Conservation (phyloP, 2,113 vertebrate genomes). For the Muscicapa adusta region DNA sequence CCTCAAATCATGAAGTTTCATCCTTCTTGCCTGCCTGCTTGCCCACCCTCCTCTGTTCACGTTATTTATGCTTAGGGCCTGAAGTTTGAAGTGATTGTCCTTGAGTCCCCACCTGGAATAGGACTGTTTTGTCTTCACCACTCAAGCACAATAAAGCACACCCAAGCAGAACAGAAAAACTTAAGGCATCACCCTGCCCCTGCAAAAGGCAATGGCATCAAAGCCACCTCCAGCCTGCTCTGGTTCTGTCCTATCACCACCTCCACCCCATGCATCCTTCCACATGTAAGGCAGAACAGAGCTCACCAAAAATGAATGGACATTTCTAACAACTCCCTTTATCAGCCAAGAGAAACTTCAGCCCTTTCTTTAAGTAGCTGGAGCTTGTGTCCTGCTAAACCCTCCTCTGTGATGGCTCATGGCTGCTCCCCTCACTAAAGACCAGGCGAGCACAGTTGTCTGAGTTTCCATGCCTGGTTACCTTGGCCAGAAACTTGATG, state of each 20-base stretch:
- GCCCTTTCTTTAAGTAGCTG: neutral
- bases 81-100: too few species aligned
- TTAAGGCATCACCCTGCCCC: neutral
- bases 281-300: rapidly evolving
- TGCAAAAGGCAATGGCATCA: rapidly evolving
- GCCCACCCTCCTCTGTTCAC: too few species aligned
- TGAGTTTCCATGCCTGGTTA: neutral
- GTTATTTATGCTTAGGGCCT: too few species aligned
- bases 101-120: too few species aligned
- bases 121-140: too few species aligned
- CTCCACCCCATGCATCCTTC: neutral
- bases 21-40: too few species aligned
- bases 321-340: neutral
- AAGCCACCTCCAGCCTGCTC: neutral
- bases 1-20: too few species aligned
- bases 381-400: neutral
- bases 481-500: neutral
- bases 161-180: too few species aligned
- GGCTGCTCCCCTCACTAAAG: neutral
- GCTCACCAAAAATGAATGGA: neutral
- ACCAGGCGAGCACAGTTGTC: rapidly evolving
- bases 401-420: rapidly evolving
- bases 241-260: rapidly evolving
- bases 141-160: too few species aligned
- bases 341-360: neutral